A percentile compares a stretch with the other conserved stretches of the same genome.
Evolutionary conservation across 1,140 invertebrate species (phyloP).

Genomic region (Ptiloglossa arizonensis): DNA sequence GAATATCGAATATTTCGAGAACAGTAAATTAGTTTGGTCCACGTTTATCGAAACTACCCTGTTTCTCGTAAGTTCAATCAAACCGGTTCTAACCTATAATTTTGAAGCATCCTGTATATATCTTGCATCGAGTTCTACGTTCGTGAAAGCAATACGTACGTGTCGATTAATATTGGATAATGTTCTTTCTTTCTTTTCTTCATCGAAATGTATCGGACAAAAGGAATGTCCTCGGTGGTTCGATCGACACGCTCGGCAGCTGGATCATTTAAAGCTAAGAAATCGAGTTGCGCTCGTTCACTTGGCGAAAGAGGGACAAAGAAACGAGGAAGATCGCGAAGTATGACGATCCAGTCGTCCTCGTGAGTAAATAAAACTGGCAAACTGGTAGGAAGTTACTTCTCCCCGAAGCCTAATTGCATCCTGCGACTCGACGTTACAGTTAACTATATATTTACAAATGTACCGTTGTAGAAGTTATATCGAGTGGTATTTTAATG

Average conservation of each 20-base stretch:
- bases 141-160: no score
- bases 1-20: no score
- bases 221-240: slow-evolving; percentile 3
- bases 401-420: slow-evolving; percentile 39
- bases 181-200: no score
- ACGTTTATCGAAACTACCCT: no score
- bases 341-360: neutral
- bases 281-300: slow-evolving; percentile 35
- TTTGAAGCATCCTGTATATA: neutral
- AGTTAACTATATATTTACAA: slow-evolving; percentile 26
- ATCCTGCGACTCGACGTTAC: slow-evolving; percentile 40
- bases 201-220: neutral
- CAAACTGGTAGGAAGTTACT: slow-evolving; percentile 37
- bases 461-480: slow-evolving; percentile 45
- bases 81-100: no score
- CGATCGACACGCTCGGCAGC: slow-evolving; percentile 43
- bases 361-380: neutral
- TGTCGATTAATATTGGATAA: neutral
- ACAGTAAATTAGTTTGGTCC: no score
- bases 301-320: slow-evolving; percentile 26
- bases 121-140: neutral
- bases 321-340: slow-evolving; percentile 2
- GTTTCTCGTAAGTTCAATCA: no score
- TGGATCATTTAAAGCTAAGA: slow-evolving; percentile 40
- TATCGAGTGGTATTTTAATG: slow-evolving; percentile 46